These are phyloP conservation scores for Varanus komodoensis DNA, from an alignment of 2,113 vertebrate genomes.

Conservation along the genomic window DNA sequence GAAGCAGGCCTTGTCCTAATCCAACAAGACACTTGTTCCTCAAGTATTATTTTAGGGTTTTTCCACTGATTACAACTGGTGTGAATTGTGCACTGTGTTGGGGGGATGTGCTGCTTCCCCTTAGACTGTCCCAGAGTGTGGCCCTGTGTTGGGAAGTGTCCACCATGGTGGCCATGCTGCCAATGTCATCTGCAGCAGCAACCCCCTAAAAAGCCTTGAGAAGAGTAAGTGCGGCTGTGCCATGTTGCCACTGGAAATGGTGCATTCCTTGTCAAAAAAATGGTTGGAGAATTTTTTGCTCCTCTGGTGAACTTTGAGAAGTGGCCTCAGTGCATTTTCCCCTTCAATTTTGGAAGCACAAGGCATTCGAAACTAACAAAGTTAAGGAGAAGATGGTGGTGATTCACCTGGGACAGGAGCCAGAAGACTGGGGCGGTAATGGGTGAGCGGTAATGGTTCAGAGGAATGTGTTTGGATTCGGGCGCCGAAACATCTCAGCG, in stretches of 20 bases:
- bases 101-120: too few species aligned
- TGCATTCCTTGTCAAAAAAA: too few species aligned
- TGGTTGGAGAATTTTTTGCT: too few species aligned
- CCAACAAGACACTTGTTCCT: neutral
- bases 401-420: neutral
- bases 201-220: neutral
- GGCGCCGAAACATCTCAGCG: neutral
- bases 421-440: neutral
- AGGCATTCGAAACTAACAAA: neutral
- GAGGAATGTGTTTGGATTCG: neutral
- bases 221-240: too few species aligned
- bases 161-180: neutral
- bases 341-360: too few species aligned
- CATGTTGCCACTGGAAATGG: too few species aligned
- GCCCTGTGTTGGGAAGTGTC: neutral
- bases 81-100: too few species aligned
- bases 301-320: too few species aligned
- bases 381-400: neutral
- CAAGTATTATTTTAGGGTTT: too few species aligned
- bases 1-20: neutral
- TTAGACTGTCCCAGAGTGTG: too few species aligned
- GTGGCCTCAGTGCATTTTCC: neutral
- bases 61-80: too few species aligned
- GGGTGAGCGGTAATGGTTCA: too few species aligned
- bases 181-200: neutral